A percentile compares a stretch with the other conserved stretches of the same genome.
Evolutionary conservation across 1,140 invertebrate species (phyloP).

Genomic region (Pectinophora gossypiella): DNA sequence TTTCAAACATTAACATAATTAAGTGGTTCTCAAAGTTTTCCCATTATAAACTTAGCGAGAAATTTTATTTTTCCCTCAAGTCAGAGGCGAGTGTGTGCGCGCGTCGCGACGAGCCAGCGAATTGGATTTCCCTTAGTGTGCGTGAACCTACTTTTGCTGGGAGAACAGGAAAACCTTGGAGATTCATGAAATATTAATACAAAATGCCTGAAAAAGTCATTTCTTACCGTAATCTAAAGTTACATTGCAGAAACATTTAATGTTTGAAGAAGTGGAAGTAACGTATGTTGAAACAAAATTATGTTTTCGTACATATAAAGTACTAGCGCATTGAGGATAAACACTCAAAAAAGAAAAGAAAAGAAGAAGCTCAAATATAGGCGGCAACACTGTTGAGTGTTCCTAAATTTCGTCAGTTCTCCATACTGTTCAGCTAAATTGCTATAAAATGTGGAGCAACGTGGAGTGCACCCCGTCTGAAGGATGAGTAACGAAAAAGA

Average conservation of each 20-base stretch:
- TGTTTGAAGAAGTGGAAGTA: too few species aligned
- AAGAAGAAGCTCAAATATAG: too few species aligned
- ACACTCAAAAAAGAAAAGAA: too few species aligned
- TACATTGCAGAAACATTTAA: neutral
- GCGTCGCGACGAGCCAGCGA: slow-evolving; percentile 58
- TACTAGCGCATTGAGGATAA: too few species aligned
- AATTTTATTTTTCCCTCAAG: slow-evolving; percentile 76
- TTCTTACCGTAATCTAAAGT: slow-evolving; percentile 18
- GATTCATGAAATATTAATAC: slow-evolving; percentile 57
- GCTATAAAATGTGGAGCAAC: too few species aligned
- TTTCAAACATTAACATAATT: slow-evolving; percentile 76
- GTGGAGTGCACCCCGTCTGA: too few species aligned
- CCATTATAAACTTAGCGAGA: slow-evolving; percentile 76
- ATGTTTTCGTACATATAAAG: too few species aligned
- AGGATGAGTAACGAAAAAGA: too few species aligned
- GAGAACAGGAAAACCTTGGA: slow-evolving; percentile 63
- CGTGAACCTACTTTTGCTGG: slow-evolving; percentile 70
- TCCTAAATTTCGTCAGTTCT: too few species aligned
- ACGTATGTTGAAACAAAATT: too few species aligned
- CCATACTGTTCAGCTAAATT: too few species aligned
- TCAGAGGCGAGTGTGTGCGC: slow-evolving; percentile 63
- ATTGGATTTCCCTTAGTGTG: slow-evolving; percentile 71
- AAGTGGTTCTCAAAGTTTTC: slow-evolving; percentile 76
- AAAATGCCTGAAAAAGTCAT: slow-evolving; percentile 30
- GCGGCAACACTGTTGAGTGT: too few species aligned